Percentiles rank a stretch among this genome's conserved stretches.
These are phyloP conservation scores for Galaxias olidus DNA, from an alignment of 2,797 vertebrate species.

Conservation along the genomic window DNA sequence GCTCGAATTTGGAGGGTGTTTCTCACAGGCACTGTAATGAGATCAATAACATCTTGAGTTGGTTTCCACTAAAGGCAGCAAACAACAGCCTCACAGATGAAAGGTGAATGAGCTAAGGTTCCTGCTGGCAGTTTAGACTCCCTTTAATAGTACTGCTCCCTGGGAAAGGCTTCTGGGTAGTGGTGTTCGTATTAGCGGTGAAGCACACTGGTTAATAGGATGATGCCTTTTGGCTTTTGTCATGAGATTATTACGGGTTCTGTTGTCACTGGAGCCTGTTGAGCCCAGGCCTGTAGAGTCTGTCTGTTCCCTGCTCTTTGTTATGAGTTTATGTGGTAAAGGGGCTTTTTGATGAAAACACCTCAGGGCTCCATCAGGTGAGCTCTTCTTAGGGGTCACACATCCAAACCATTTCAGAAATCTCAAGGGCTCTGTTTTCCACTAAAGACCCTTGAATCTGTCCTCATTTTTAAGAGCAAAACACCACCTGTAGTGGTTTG, in stretches of 20 bases:
- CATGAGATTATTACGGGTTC: slow-evolving; percentile 95
- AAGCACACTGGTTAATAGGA: slow-evolving; percentile 96
- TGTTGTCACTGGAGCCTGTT: slow-evolving; percentile 85
- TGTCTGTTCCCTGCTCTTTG: slow-evolving; percentile 77
- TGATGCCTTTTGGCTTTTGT: slow-evolving; percentile 99
- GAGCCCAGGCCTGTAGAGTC: slow-evolving; percentile 86
- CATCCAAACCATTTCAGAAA: slow-evolving; percentile 77
- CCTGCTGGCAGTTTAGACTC: slow-evolving; percentile 89
- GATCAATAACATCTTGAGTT: slow-evolving; percentile 91
- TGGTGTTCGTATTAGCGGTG: slow-evolving; percentile 89
- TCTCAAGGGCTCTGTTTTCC: slow-evolving; percentile 80
- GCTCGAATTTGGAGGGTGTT: slow-evolving; percentile 55
- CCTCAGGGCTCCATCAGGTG: slow-evolving; percentile 84
- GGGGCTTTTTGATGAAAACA: slow-evolving; percentile 81
- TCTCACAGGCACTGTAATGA: slow-evolving; percentile 77
- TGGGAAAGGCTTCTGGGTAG: slow-evolving; percentile 92
- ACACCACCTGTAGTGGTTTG: slow-evolving; percentile 3
- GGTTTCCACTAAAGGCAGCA: slow-evolving; percentile 60
- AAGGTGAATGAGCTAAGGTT: slow-evolving; percentile 90
- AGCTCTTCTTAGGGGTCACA: slow-evolving; percentile 79
- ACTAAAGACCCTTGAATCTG: slow-evolving; percentile 71
- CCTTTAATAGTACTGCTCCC: slow-evolving; percentile 86
- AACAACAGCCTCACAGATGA: slow-evolving; percentile 92
- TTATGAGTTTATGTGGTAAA: slow-evolving; percentile 63
- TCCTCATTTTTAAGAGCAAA: slow-evolving; percentile 37